These are phyloP conservation scores for Silurus meridionalis DNA, from an alignment of 2,113 vertebrate species.

Conservation along the genomic window DNA sequence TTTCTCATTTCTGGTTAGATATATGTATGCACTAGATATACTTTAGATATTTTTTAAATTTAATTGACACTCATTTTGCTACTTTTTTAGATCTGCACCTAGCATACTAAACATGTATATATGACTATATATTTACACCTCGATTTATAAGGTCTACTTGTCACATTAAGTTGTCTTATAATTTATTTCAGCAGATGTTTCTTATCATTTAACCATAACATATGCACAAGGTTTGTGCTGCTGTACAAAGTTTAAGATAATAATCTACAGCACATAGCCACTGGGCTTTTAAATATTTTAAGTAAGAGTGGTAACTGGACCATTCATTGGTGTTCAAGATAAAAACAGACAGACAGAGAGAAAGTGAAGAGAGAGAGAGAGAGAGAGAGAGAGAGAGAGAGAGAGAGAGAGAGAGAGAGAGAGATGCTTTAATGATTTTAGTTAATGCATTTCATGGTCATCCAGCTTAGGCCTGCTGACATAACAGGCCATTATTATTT, in stretches of 20 bases:
- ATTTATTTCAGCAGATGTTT: not conserved
- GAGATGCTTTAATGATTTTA: conserved; percentile 36
- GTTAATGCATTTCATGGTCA: conserved; percentile 49
- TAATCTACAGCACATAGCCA: conserved; percentile 25
- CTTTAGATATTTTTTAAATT: not conserved
- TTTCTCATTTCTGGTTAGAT: not conserved
- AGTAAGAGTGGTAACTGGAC: conserved; percentile 47
- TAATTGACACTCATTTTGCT: not conserved
- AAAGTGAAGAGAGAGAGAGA: not conserved
- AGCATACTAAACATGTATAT: not conserved
- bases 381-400: not conserved
- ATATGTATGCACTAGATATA: not conserved
- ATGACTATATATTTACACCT: not conserved
- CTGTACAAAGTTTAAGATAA: not conserved
- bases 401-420: conserved; percentile 8
- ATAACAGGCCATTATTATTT: conserved; percentile 67
- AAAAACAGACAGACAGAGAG: no score
- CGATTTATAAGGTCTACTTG: not conserved
- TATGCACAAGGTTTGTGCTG: not conserved
- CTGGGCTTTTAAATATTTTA: conserved; percentile 30
- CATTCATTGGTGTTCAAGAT: conserved; percentile 61
- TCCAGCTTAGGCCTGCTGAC: conserved; percentile 61
- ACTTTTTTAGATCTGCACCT: not conserved
- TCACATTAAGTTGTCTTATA: not conserved
- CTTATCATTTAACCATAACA: not conserved